Percentiles rank a stretch among this genome's conserved stretches.
These are phyloP conservation scores for Catocala fraxini DNA, from an alignment of 2,888 invertebrate genomes.

Conservation along the genomic window DNA sequence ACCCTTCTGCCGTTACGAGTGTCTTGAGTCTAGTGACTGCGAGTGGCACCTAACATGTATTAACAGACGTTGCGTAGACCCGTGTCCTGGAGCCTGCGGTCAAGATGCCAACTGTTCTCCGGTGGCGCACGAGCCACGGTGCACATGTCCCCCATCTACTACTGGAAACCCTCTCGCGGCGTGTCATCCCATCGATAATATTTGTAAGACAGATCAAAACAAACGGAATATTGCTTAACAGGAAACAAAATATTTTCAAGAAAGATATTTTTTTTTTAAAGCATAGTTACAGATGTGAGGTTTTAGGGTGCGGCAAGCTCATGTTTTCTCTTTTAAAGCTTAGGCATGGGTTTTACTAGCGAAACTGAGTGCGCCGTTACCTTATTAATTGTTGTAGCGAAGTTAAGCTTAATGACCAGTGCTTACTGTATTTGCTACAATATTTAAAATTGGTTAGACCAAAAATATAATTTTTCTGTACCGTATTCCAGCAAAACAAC, in stretches of 20 bases:
- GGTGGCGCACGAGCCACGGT: conserved; percentile 91
- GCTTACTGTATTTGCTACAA: conserved; percentile 69
- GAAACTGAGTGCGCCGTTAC: conserved; percentile 71
- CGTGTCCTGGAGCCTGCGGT: conserved; percentile 93
- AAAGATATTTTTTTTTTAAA: not conserved
- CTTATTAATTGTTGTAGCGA: conserved; percentile 34
- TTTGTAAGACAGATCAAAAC: conserved; percentile 78
- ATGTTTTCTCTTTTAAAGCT: conserved; percentile 83
- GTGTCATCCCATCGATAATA: conserved; percentile 87
- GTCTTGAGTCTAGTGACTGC: conserved; percentile 91
- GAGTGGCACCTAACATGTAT: conserved; percentile 90
- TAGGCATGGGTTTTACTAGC: conserved; percentile 87
- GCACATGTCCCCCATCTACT: conserved; percentile 90
- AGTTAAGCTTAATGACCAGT: conserved; percentile 54
- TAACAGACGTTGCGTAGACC: conserved; percentile 91
- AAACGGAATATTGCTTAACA: conserved; percentile 73
- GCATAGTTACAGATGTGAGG: conserved; percentile 23
- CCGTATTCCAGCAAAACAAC: conserved; percentile 74
- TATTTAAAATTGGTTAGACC: conserved; percentile 23
- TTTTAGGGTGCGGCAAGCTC: conserved; percentile 60
- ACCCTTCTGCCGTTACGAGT: conserved; percentile 92
- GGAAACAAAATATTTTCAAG: conserved; percentile 6
- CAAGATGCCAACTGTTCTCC: conserved; percentile 91
- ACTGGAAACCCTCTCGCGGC: conserved; percentile 92
- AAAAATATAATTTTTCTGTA: conserved; percentile 21